These are phyloP conservation scores for Pterois miles DNA, from an alignment of 2,797 vertebrate species.

Conservation along the genomic window DNA sequence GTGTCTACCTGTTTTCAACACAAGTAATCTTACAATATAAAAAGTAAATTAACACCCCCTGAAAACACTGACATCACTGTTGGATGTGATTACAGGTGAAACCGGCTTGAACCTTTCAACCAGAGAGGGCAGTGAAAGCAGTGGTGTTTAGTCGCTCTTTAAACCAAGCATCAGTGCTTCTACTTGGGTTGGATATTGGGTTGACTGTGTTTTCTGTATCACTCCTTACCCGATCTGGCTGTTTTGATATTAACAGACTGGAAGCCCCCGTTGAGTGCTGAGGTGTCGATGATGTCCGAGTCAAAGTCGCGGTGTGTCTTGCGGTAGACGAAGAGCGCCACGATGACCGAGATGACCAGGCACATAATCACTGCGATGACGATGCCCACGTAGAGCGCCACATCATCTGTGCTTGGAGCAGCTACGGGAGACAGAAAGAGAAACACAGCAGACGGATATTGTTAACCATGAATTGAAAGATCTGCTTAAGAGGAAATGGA, in stretches of 20 bases:
- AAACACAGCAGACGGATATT: background rate
- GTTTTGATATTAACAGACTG: slow-evolving; percentile 97
- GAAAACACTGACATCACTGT: background rate
- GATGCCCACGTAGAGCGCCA: slow-evolving; percentile 92
- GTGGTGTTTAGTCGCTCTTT: background rate
- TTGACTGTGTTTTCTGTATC: background rate
- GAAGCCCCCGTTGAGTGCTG: slow-evolving; percentile 93
- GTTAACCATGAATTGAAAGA: background rate
- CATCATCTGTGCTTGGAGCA: slow-evolving; percentile 92
- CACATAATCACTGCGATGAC: slow-evolving; percentile 95
- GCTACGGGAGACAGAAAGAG: slow-evolving; percentile 75
- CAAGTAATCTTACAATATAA: background rate
- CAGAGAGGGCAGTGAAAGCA: background rate
- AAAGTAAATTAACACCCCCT: background rate
- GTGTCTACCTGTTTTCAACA: background rate
- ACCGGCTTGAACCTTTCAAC: background rate
- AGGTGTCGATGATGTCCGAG: slow-evolving; percentile 95
- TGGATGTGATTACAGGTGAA: background rate
- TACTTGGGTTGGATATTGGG: background rate
- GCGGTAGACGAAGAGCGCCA: slow-evolving; percentile 94
- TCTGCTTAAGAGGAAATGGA: background rate
- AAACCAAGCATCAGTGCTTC: background rate
- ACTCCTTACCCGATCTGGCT: slow-evolving; percentile 89
- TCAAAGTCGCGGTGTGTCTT: slow-evolving; percentile 96
- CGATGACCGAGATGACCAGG: slow-evolving; percentile 90